phyloP scores from a whole-genome alignment of 1,140 invertebrate genomes.

The Macrostomum lignano region DNA sequence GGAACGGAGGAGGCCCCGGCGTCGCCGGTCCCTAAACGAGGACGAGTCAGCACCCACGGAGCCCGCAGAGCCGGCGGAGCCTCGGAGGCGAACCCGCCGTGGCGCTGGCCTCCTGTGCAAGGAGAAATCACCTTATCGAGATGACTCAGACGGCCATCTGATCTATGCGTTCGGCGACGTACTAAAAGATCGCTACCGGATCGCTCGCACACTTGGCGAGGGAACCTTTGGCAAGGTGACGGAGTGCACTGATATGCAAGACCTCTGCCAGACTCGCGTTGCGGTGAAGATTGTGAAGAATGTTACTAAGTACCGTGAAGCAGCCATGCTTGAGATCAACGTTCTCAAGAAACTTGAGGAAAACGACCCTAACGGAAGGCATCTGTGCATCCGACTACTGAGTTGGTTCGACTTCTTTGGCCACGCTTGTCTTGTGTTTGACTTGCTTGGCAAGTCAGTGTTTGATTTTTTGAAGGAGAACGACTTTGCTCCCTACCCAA shows the following conservation, averaged over 20 bases:
- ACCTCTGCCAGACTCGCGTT: constrained; percentile 24
- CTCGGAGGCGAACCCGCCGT: no score
- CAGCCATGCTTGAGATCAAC: constrained; percentile 92
- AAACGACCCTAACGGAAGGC: constrained; percentile 66
- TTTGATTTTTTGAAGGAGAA: constrained; percentile 99
- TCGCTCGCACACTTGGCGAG: constrained; percentile 82
- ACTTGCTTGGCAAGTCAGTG: constrained; percentile 89
- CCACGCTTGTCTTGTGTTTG: constrained; percentile 94
- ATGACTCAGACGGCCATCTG: no score
- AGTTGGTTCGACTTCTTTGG: constrained; percentile 98
- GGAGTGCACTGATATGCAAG: constrained; percentile 52
- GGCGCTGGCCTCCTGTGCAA: no score
- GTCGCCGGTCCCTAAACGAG: no score
- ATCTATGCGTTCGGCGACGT: no score
- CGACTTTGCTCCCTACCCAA: constrained; percentile 80
- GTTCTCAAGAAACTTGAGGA: constrained; percentile 80
- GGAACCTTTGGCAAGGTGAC: constrained; percentile 99
- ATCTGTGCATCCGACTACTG: no score
- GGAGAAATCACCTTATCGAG: no score
- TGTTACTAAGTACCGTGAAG: constrained; percentile 95
- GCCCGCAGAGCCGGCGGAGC: no score
- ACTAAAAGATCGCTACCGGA: constrained; percentile 38
- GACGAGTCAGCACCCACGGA: no score
- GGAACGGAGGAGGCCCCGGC: no score
- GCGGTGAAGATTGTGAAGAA: constrained; percentile 99